Percentiles rank a stretch among this genome's conserved stretches.
These are phyloP conservation scores for Eremobia ochroleuca DNA, from an alignment of 2,888 invertebrate species.

Conservation along the genomic window DNA sequence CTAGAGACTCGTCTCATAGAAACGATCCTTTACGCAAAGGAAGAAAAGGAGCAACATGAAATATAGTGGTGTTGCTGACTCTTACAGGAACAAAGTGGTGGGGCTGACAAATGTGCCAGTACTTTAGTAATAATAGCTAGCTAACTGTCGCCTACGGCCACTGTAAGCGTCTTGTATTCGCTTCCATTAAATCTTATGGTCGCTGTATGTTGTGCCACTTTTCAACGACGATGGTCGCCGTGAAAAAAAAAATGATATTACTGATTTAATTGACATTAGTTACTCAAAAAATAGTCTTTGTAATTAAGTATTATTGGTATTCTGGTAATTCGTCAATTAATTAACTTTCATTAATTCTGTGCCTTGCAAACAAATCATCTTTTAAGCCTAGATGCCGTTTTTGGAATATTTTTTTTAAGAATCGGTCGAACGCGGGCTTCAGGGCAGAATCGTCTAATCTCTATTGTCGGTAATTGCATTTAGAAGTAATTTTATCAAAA, in stretches of 20 bases:
- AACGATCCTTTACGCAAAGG: slow-evolving; percentile 8
- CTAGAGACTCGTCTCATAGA: slow-evolving; percentile 1
- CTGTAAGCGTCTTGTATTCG: slow-evolving; percentile 52
- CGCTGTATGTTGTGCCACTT: slow-evolving; percentile 5
- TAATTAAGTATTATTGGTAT: no score
- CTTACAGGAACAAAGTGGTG: slow-evolving; percentile 60
- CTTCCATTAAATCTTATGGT: slow-evolving; percentile 56
- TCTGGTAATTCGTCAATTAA: no score
- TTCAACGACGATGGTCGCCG: background rate
- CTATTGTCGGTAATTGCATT: background rate
- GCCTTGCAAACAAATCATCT: no score
- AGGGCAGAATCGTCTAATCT: no score
- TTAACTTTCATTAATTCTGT: no score
- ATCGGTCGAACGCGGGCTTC: no score
- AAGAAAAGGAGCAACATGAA: slow-evolving; percentile 47
- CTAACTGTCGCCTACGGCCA: slow-evolving; percentile 57
- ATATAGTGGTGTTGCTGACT: slow-evolving; percentile 60
- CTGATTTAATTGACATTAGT: background rate
- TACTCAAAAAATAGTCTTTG: background rate
- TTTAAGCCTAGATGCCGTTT: no score
- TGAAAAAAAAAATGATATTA: background rate
- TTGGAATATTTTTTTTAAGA: no score
- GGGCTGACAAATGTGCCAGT: slow-evolving; percentile 54
- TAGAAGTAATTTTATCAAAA: background rate
- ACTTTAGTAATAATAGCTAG: slow-evolving; percentile 64